phyloP scores from a whole-genome alignment of 2,797 vertebrate species.

The Microctenopoma stevenorrisi region DNA sequence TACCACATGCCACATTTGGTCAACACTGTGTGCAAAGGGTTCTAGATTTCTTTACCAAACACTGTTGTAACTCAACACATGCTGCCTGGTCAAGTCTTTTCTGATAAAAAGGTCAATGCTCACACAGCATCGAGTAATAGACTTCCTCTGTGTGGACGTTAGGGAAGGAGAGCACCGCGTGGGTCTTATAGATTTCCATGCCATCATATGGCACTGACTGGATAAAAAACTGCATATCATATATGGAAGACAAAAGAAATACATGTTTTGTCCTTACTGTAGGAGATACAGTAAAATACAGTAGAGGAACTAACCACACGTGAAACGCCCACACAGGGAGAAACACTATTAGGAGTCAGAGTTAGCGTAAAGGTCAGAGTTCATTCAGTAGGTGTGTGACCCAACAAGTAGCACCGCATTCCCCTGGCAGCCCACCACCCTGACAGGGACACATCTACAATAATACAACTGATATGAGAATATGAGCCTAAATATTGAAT shows the following conservation, averaged over 20 bases:
- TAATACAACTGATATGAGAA: slow-evolving; percentile 19
- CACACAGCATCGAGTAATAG: slow-evolving; percentile 35
- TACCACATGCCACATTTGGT: not conserved
- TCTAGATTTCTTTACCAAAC: slow-evolving; percentile 48
- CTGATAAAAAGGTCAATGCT: slow-evolving; percentile 51
- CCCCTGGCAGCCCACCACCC: slow-evolving; percentile 47
- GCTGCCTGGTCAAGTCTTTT: slow-evolving; percentile 31
- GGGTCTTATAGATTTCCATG: slow-evolving; percentile 9
- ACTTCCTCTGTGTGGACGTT: slow-evolving; percentile 6
- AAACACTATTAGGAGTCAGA: slow-evolving; percentile 53
- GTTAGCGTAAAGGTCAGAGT: slow-evolving; percentile 60
- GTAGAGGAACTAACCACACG: not conserved
- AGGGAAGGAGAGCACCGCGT: slow-evolving; percentile 38
- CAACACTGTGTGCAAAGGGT: slow-evolving; percentile 62
- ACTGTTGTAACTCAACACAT: slow-evolving; percentile 68
- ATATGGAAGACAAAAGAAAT: slow-evolving; percentile 57
- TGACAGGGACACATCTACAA: slow-evolving; percentile 35
- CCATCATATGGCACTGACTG: slow-evolving; percentile 29
- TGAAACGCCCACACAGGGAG: slow-evolving; percentile 14
- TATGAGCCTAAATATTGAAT: slow-evolving; percentile 6
- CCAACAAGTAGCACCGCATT: slow-evolving; percentile 71
- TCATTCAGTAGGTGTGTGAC: slow-evolving; percentile 54
- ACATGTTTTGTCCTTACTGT: slow-evolving; percentile 15
- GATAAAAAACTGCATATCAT: slow-evolving; percentile 53
- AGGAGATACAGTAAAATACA: slow-evolving; percentile 35